Evolutionary conservation across 2,888 invertebrate species (phyloP), one percentile per base, ranked within the genome.

Genomic region (Proisotoma minuta): DNA sequence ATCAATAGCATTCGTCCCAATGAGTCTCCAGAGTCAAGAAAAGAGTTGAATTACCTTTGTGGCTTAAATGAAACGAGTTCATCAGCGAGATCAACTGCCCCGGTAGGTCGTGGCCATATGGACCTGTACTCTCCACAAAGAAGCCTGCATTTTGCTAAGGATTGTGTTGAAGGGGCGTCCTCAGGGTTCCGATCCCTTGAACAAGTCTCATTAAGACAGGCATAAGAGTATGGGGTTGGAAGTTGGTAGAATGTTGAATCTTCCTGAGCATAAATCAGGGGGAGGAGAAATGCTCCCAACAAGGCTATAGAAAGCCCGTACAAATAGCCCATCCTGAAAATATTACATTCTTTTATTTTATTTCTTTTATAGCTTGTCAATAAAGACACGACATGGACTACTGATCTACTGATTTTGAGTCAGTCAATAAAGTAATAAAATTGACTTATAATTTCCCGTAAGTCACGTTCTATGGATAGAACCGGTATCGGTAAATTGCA

Each of bases 81-180:
- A 69, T 72, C 69, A 18, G 71, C 66, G 57, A 72, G 68, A 63
- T 71, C 71, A 29, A 74, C 72, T 12, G 69, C 57, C n/a, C 75
- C 81, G 0, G 84, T 83, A 0, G 88, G 88, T 72, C 80, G 78
- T 0, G 88, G 88, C 88, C 88, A 88, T 8, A 88, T 78, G 0
- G 84, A 81, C 0, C 87, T 85, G 71, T 83, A 84, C 34, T 81
- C 78, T 0, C 87, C 87, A 71, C 88, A 88, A 0, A 84, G 84
- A 2, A 87, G 79, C 20, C 86, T 81, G 72, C 88, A 88, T 53
- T 84, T 79, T 60, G 84, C 81, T 63, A 86, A 76, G 57, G 70
- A 84, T 63, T 74, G 66, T 27, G 73, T 73, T 8, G 68, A 54
- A 2, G 73, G 73, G 0, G 71, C 69, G 57, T 73, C 73, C 54